A percentile compares a stretch with the other conserved stretches of the same genome.
Evolutionary conservation across 64 coral and sea anemone genomes (phyloP).

Genomic region (Dendrophyllia cribrosa): DNA sequence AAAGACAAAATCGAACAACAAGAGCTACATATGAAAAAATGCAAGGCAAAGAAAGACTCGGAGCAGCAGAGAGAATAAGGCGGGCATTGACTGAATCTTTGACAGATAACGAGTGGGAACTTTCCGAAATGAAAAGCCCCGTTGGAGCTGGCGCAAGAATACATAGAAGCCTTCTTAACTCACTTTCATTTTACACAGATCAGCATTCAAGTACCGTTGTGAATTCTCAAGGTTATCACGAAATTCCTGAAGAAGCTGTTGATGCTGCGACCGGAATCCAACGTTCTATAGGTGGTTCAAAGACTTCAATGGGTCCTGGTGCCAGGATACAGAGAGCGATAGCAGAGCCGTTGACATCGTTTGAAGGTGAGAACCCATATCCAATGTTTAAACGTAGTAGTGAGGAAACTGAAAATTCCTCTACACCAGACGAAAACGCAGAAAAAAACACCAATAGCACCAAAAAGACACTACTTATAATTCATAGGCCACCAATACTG

Average conservation of each 20-base stretch:
- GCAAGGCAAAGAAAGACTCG: neutral
- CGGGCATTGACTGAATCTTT: conserved; percentile 35
- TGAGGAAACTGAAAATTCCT: neutral
- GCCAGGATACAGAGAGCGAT: conserved; percentile 54
- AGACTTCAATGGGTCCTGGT: neutral
- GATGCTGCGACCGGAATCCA: neutral
- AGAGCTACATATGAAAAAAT: neutral
- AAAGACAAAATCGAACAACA: neutral
- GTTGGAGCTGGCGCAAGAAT: conserved; percentile 75
- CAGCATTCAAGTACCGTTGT: neutral
- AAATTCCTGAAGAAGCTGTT: neutral
- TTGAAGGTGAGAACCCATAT: conserved; percentile 64
- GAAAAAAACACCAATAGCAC: conserved; percentile 55
- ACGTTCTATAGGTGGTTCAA: neutral
- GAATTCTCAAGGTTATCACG: neutral
- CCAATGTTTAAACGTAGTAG: conserved; percentile 63
- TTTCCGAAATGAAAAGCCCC: conserved; percentile 14
- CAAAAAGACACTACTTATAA: conserved; percentile 87
- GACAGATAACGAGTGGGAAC: conserved; percentile 8
- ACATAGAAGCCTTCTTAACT: conserved; percentile 16
- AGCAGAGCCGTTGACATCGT: conserved; percentile 14
- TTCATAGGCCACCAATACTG: conserved; percentile 87
- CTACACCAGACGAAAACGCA: conserved; percentile 53
- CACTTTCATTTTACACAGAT: neutral
- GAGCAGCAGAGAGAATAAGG: conserved; percentile 53